Base-by-base conservation (phyloP, 2,888 invertebrate species). In the Athalia cordata region DNA sequence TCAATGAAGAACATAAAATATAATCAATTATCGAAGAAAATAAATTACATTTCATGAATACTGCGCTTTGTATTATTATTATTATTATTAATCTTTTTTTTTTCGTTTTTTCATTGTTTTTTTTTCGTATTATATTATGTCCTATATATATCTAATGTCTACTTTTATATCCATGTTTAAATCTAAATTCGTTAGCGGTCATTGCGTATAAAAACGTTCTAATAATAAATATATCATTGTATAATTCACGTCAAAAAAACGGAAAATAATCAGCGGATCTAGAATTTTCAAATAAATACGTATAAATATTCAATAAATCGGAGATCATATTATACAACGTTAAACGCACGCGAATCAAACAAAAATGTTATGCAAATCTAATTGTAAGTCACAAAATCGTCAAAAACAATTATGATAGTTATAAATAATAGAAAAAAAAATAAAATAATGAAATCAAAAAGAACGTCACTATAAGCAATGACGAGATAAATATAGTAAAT, bases 41-140 rank as follows among this genome's bases (percentile, higher is more conserved):
- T 89, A 89, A 89, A 89, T 89, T 88, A 88, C 86, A 87, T 85
- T 87, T 87, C 86, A 81, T 87, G 87, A 89, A 88, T 89, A 89
- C 89, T 88, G 88, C 86, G 84, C 82, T 87, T 87, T 86, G 85
- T 87, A 85, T 88, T 45, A 45, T 68, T 9, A 47, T 11, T 52
- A 68, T 52, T 52, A 52, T n/a, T 29, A 47, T 52, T 79, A 57
- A 45, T 66, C 59, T 49, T 76, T 70, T 68, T 75, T 62, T 77
- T 77, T 61, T 72, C 75, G 57, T 77, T 29, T 61, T 70, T 65
- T 64, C 66, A 55, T 50, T 62, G 52, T 64, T 77, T 75, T 70
- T 68, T 45, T n/a, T 77, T 72, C 29, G 29, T 29, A 29, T 29
- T 29, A 29, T 29, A 29, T 29, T 29, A 29, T 29, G 29, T 29